Percentiles rank a stretch among this genome's conserved stretches.
Evolutionary conservation across 2,113 vertebrate genomes (phyloP).

Genomic region (Hepsetus odoe): DNA sequence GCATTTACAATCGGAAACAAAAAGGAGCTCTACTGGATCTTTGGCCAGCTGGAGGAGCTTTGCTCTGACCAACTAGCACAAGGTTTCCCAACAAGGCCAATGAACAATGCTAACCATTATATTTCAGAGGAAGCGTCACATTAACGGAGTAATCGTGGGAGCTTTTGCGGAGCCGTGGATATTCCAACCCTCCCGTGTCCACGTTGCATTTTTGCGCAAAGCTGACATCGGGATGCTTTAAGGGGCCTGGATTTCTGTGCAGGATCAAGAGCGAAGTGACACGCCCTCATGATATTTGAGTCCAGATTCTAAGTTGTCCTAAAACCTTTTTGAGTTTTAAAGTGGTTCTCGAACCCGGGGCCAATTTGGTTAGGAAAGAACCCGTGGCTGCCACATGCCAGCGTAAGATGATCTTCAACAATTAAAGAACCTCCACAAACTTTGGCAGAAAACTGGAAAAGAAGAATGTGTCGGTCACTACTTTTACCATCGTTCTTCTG

Average conservation of each 20-base stretch:
- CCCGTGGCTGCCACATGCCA: too few species aligned
- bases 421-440: too few species aligned
- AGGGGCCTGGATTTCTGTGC: neutral
- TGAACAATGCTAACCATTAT: slow-evolving; percentile 8
- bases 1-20: neutral
- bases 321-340: too few species aligned
- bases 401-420: too few species aligned
- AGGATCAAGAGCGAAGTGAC: neutral
- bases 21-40: neutral
- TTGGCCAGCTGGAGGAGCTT: neutral
- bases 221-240: neutral
- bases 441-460: too few species aligned
- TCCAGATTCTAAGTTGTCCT: too few species aligned
- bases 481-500: too few species aligned
- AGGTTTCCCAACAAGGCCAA: neutral
- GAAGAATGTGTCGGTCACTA: too few species aligned
- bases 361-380: too few species aligned
- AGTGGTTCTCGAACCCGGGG: too few species aligned
- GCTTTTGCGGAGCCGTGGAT: neutral
- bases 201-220: slow-evolving; percentile 18
- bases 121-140: slow-evolving; percentile 2
- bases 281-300: neutral
- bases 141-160: neutral
- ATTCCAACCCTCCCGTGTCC: neutral
- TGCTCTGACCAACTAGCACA: neutral